phyloP scores from a whole-genome alignment of 2,888 invertebrate species.

The Tanypteryx hageni region DNA sequence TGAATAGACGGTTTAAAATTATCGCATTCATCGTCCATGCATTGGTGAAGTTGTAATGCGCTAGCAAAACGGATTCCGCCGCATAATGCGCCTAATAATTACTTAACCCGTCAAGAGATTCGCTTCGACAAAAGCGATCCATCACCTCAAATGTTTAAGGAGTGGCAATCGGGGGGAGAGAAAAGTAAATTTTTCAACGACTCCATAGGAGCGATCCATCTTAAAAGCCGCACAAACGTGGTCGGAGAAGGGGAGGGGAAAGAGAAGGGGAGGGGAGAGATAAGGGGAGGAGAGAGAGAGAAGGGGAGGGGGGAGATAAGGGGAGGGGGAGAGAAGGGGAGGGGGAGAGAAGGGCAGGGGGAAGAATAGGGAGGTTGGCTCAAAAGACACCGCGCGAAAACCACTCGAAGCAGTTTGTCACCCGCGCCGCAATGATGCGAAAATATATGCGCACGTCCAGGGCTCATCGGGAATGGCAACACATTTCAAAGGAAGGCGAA shows the following conservation, averaged over 20 bases:
- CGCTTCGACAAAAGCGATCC: slow-evolving; percentile 3
- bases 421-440: not conserved
- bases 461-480: not conserved
- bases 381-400: slow-evolving; percentile 31
- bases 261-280: not conserved
- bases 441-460: slow-evolving; percentile 7
- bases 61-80: not conserved
- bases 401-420: slow-evolving; percentile 17
- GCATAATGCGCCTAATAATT: slow-evolving; percentile 12
- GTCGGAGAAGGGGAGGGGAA: too few species aligned
- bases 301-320: not conserved
- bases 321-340: too few species aligned
- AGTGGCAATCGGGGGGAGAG: not conserved
- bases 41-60: slow-evolving; percentile 32
- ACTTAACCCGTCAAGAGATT: slow-evolving; percentile 10
- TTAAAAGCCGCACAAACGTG: not conserved
- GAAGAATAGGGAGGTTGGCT: not conserved
- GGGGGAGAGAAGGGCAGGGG: not conserved
- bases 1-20: not conserved
- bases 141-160: slow-evolving; percentile 3
- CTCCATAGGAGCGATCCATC: slow-evolving; percentile 13
- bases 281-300: not conserved
- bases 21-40: not conserved
- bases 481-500: not conserved
- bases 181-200: slow-evolving; percentile 26